A percentile compares a stretch with the other conserved stretches of the same genome.
These are phyloP conservation scores for Formicarius rufipectus DNA, from an alignment of 2,113 vertebrate genomes.

Conservation along the genomic window DNA sequence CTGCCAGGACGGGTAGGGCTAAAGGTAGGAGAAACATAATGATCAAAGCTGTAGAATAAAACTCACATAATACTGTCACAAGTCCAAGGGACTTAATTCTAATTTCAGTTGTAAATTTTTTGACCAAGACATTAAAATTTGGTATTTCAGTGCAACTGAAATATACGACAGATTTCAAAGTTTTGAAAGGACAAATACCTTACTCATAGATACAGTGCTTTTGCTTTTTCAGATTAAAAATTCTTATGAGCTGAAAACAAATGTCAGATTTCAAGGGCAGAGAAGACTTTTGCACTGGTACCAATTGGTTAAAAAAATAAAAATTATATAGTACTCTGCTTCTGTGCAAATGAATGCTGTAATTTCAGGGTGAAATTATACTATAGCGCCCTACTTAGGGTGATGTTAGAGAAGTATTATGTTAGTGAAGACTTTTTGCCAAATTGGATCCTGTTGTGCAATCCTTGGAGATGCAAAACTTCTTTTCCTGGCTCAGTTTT, in stretches of 20 bases:
- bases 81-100: neutral
- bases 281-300: neutral
- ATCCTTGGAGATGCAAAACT: neutral
- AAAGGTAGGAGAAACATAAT: neutral
- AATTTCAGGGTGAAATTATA: neutral
- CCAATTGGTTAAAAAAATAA: neutral
- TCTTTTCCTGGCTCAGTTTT: neutral
- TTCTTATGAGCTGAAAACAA: neutral
- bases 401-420: neutral
- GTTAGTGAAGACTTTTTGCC: neutral
- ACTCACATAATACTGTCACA: neutral
- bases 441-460: neutral
- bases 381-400: neutral
- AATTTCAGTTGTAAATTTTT: neutral
- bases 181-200: neutral
- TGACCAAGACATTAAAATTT: neutral
- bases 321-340: neutral
- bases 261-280: slow-evolving; percentile 9
- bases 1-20: neutral
- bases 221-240: neutral
- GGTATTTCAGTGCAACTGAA: neutral
- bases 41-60: neutral
- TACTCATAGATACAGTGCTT: neutral
- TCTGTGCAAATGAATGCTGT: neutral
- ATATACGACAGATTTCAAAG: neutral